Evolutionary conservation across 1,140 invertebrate species (phyloP).

Genomic region (Mylabris phalerata): DNA sequence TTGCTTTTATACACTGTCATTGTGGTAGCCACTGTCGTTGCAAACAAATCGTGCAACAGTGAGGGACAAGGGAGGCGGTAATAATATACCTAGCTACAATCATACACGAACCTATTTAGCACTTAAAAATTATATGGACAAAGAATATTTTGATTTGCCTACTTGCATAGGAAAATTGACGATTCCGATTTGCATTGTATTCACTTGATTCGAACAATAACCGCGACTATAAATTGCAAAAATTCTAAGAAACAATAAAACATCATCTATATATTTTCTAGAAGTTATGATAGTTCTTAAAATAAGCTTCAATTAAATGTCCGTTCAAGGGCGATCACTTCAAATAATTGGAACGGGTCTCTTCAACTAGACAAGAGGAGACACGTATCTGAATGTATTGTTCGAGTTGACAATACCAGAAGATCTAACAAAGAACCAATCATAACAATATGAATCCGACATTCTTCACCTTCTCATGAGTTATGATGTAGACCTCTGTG

Average conservation of each 20-base stretch:
- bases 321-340: constrained; percentile 14
- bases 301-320: neutral
- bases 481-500: constrained; percentile 7
- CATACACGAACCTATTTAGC: constrained; percentile 29
- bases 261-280: no score
- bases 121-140: constrained; percentile 32
- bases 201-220: constrained; percentile 1
- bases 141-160: constrained; percentile 21
- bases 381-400: constrained; percentile 13
- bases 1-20: constrained; percentile 13
- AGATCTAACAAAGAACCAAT: constrained; percentile 12
- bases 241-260: no score
- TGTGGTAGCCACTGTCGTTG: constrained; percentile 14
- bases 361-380: constrained; percentile 9
- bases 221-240: no score
- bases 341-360: constrained; percentile 16
- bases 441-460: constrained; percentile 14
- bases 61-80: constrained; percentile 18
- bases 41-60: constrained; percentile 22
- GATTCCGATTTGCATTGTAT: constrained; percentile 13
- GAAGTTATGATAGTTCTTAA: no score
- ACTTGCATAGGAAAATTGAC: constrained; percentile 15
- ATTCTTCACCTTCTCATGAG: constrained; percentile 14
- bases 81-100: constrained; percentile 24
- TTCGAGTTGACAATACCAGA: constrained; percentile 13